Evolutionary conservation across 2,888 invertebrate species (phyloP), one percentile per base, ranked within the genome.

Genomic region (Orgyia antiqua): DNA sequence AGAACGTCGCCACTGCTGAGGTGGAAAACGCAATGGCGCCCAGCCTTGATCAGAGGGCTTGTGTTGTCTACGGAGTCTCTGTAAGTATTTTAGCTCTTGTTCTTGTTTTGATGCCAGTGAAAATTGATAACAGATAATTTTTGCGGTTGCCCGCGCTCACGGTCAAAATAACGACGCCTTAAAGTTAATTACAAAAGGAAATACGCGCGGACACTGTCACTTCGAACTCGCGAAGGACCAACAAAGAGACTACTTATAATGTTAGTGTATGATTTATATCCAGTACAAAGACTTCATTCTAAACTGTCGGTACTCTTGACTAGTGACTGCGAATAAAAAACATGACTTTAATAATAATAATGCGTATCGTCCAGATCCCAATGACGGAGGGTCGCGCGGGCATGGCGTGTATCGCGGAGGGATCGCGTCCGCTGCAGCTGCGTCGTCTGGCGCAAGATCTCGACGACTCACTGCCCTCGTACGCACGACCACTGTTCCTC

Each of bases 1-100:
- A 99, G 87, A 99, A 99, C 70, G 97, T 99, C 1, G 94, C 98
- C 34, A 98, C 98, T 1, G 92, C 94, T 0, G 99, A 99, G 84
- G 96, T 99, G 10, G 98, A 99, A 80, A 93, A 93, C 31, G 92
- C 95, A 6, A 89, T 98, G 45, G 94, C 93, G 39, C 93, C 93
- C 33, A 88, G 92, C 13, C 83, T 94, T 28, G 90, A 89, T 1
- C 88, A 95, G 37, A 90, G 90, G 40, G 93, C 94, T 50, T 93
- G 93, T 41, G 93, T 93, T 2, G 97, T 97, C 0, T 98, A 96
- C 64, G 98, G 98, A 1, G 97, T 98, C 0, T 92, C 95, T 79
- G 94, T 98, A 63, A 83, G 76, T 72, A 0, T 6, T 1, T 2
- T 12, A 4, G 1, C n/a, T 10, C 2, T 6, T 1, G 6, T 7